phyloP scores from a whole-genome alignment of 2,888 invertebrate genomes.

The Drosophila rubida region DNA sequence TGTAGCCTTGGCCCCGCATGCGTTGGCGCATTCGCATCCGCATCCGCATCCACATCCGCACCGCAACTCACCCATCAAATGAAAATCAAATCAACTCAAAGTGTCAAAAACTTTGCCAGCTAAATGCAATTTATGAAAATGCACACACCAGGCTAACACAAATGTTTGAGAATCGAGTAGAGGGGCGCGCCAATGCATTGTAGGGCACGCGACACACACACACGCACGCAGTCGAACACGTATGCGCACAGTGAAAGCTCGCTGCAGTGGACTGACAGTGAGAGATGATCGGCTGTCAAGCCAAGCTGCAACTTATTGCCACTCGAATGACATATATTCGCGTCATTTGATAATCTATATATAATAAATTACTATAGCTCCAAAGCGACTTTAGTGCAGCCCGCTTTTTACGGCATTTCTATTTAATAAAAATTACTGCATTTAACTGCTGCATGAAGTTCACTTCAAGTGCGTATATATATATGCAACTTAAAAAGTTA shows the following conservation, averaged over 20 bases:
- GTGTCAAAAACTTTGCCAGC: conserved; percentile 70
- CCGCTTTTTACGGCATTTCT: too few relatives aligned
- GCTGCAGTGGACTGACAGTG: not conserved
- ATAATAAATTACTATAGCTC: too few relatives aligned
- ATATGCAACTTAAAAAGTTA: too few relatives aligned
- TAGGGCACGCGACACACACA: not conserved
- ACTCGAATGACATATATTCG: too few relatives aligned
- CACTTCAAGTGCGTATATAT: too few relatives aligned
- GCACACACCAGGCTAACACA: conserved; percentile 46
- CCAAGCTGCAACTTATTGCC: not conserved
- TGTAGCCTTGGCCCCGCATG: conserved; percentile 24
- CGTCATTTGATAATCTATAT: too few relatives aligned
- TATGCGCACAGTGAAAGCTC: conserved; percentile 3
- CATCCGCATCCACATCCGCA: conserved; percentile 1
- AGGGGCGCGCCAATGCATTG: conserved; percentile 5
- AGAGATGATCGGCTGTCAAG: not conserved
- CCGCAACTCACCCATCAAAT: conserved; percentile 47
- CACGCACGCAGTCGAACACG: not conserved
- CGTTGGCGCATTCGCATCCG: not conserved
- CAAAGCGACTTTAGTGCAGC: too few relatives aligned
- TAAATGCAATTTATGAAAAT: conserved; percentile 74
- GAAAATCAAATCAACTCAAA: conserved; percentile 60
- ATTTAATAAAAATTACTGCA: too few relatives aligned
- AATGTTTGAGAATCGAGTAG: conserved; percentile 20
- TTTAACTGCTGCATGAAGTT: too few relatives aligned